phyloP scores from a whole-genome alignment of 2,888 invertebrate species.

The Drosophila affinis region DNA sequence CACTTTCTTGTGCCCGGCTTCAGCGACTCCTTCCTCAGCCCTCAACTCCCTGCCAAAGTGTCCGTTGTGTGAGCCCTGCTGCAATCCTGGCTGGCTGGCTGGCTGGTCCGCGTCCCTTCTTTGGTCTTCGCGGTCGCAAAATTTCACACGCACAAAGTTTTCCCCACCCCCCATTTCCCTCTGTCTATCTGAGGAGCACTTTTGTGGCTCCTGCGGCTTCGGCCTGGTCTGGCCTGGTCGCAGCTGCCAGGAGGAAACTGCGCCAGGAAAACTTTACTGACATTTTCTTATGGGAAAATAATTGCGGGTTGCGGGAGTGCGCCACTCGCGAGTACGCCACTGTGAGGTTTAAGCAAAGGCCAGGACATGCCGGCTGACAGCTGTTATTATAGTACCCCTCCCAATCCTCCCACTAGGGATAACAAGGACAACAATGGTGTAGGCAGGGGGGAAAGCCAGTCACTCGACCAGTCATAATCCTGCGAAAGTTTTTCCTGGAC shows the following conservation, averaged over 20 bases:
- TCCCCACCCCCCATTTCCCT: neutral
- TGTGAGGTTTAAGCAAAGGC: conserved; percentile 42
- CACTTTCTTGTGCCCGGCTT: conserved; percentile 41
- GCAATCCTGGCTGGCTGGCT: conserved; percentile 46
- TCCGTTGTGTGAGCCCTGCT: conserved; percentile 42
- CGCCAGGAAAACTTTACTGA: conserved; percentile 67
- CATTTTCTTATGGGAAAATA: conserved; percentile 72
- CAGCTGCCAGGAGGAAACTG: conserved; percentile 63
- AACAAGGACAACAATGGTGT: conserved; percentile 26
- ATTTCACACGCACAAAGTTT: conserved; percentile 77
- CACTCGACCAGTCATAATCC: conserved; percentile 39
- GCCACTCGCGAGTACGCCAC: neutral
- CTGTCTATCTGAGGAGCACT: conserved; percentile 44
- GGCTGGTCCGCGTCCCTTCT: conserved; percentile 33
- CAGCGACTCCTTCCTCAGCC: neutral
- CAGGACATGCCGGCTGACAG: conserved; percentile 59
- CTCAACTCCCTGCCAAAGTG: conserved; percentile 57
- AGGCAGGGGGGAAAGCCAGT: conserved; percentile 31
- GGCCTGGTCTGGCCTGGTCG: conserved; percentile 30
- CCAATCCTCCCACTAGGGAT: conserved; percentile 7
- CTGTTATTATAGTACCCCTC: conserved; percentile 59
- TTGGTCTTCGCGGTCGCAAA: conserved; percentile 64
- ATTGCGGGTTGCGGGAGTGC: conserved; percentile 51
- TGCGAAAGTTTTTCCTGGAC: conserved; percentile 24
- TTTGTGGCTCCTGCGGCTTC: conserved; percentile 47